Base-by-base conservation (phyloP, 2,888 invertebrate species). In the Hofmannophila pseudospretella region DNA sequence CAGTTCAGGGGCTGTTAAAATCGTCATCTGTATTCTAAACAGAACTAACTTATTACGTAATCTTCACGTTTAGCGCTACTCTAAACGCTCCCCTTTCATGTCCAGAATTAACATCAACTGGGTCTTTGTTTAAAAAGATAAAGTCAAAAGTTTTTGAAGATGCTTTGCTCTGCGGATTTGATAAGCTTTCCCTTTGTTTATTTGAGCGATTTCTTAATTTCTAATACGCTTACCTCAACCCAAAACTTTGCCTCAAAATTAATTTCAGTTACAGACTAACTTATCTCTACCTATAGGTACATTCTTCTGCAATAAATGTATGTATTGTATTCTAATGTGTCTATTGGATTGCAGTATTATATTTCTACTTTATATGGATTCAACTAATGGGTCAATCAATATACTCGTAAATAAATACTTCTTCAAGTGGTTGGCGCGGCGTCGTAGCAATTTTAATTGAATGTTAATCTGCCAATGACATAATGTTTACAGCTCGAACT, bases 11-110 rank as follows among this genome's bases (percentile, higher is more conserved):
- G 41, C 44, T 38, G 79, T 67, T 76, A 80, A 72, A 75, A 74
- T 70, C 59, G 54, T 57, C 74, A 67, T 60, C 47, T 55, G 57
- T 58, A 64, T 66, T 51, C 61, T 75, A 76, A 75, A 55, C 35
- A 45, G 46, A 29, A 35, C 2, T n/a, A 27, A 25, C 29, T 36
- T 26, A 45, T 50, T 50, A 36, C 41, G 42, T 29, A 45, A 50
- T 36, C 38, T 44, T 35, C 42, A 38, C 26, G 16, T 45, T 50
- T 34, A 44, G 42, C 38, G 20, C 22, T 20, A 30, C 38, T 34
- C 36, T 41, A 37, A 41, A 14, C 20, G 33, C 28, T 34, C 25
- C 23, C 19, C 32, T 36, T 40, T 38, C 19, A 35, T 33, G 41
- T 31, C 27, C 13, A 25, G 34, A 28, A 29, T 41, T 26, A 30